Base-by-base conservation (phyloP, 1,140 invertebrate species). In the Holcopasites calliopsidis region DNA sequence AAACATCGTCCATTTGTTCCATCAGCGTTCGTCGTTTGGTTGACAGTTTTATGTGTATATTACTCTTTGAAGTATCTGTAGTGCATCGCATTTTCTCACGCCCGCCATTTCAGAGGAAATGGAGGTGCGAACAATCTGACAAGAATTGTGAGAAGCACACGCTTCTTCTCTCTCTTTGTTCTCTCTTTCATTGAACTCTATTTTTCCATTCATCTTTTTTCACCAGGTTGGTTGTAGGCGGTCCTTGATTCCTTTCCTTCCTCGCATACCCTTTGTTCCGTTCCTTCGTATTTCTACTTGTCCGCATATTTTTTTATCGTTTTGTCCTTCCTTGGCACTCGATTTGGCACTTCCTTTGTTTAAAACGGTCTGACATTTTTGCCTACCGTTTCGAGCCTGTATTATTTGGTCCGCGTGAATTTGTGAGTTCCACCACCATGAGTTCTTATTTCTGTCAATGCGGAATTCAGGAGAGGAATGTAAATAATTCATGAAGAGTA, bases 141-240 rank as follows among this genome's bases (percentile, higher is more conserved):
- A n/a, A n/a, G n/a, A n/a, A n/a, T n/a, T n/a, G n/a, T 35, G 2
- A 38, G 11, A 42, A 11, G 28, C 7, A 33, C 35, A 35, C 70
- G 58, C 54, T 50, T 38, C 49, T 49, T 23, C 7, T 31, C 21
- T 13, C 18, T 23, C 35, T 7, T 7, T 23, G 13, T 68, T 57
- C n/a, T 26, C 23, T 47, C n/a, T n/a, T 40, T 69, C 42, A 58
- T 35, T 69, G 38, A 28, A 54, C 33, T 66, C 50, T 52, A 35
- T 68, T 38, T 8, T 40, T 23, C 23, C 8, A 26, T 55, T 28
- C 58, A 57, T 66, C 33, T 52, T 26, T 66, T 54, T 40, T 13
- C 11, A 38, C 7, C n/a, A 18, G 18, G 58, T 44, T 49, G n/a
- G 57, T 31, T 52, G 54, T 44, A 5, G 31, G 35, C 31, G n/a